phyloP scores from a whole-genome alignment of 2,888 invertebrate genomes.

The Acronicta leporina region DNA sequence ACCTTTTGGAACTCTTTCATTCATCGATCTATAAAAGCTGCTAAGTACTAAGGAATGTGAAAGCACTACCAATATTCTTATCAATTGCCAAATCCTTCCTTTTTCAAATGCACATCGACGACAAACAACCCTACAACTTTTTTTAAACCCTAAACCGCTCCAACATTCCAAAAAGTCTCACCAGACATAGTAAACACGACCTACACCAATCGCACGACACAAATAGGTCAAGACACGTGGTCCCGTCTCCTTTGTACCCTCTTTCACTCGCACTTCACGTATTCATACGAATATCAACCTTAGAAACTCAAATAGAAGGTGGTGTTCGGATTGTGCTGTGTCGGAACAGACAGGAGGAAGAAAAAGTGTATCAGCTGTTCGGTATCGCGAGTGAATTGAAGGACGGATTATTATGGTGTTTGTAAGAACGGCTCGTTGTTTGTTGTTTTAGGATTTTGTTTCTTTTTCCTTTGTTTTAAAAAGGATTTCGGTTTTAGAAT shows the following conservation, averaged over 20 bases:
- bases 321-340: conserved; percentile 22
- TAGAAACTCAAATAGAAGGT: conserved; percentile 14
- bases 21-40: no score
- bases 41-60: no score
- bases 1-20: no score
- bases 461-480: conserved; percentile 7
- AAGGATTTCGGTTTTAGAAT: background rate
- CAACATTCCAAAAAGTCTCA: conserved; percentile 47
- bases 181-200: conserved; percentile 63
- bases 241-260: conserved; percentile 63
- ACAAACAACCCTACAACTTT: conserved; percentile 1
- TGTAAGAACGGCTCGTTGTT: conserved; percentile 39
- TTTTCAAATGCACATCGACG: background rate
- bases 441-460: conserved; percentile 28
- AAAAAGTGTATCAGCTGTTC: conserved; percentile 61
- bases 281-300: conserved; percentile 42
- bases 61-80: no score
- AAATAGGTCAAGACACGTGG: conserved; percentile 76
- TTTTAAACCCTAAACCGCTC: conserved; percentile 30
- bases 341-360: conserved; percentile 37
- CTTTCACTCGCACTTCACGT: conserved; percentile 52
- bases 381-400: conserved; percentile 57
- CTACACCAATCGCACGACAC: conserved; percentile 72
- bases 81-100: no score
- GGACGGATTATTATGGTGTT: conserved; percentile 51